A percentile compares a stretch with the other conserved stretches of the same genome.
These are phyloP conservation scores for Dasysyrphus albostriatus DNA, from an alignment of 2,888 invertebrate genomes.

Conservation along the genomic window DNA sequence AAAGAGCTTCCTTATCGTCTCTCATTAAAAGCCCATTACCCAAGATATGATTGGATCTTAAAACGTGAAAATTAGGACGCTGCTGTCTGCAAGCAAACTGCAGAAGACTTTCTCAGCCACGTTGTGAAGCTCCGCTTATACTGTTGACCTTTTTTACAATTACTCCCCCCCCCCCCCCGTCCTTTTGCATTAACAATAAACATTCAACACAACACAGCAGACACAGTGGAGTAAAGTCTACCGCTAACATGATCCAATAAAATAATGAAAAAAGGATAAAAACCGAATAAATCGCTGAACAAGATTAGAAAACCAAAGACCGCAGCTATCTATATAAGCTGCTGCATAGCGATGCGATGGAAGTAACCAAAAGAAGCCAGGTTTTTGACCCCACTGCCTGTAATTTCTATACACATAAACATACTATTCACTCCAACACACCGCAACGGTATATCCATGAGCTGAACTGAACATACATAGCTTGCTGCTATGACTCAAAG, in stretches of 20 bases:
- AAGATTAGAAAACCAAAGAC: constrained; percentile 70
- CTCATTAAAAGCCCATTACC: constrained; percentile 55
- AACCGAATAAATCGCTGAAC: constrained; percentile 68
- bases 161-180: not conserved
- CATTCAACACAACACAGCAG: constrained; percentile 29
- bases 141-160: constrained; percentile 21
- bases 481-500: constrained; percentile 40
- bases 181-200: constrained; percentile 63
- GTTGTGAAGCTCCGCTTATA: not conserved
- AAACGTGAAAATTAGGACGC: constrained; percentile 48
- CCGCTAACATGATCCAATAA: constrained; percentile 72
- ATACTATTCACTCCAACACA: constrained; percentile 16
- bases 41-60: constrained; percentile 52
- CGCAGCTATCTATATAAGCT: constrained; percentile 7
- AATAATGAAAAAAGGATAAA: constrained; percentile 71
- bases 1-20: constrained; percentile 43
- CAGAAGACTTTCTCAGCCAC: constrained; percentile 20
- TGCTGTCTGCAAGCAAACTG: not conserved
- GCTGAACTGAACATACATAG: not conserved
- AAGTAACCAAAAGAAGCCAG: constrained; percentile 49
- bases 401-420: constrained; percentile 19
- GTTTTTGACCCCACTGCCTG: constrained; percentile 63
- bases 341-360: constrained; percentile 22
- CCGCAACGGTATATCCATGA: not conserved
- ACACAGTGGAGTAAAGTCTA: constrained; percentile 55